A percentile compares a stretch with the other conserved stretches of the same genome.
These are phyloP conservation scores for Ptyas mucosa DNA, from an alignment of 2,113 vertebrate species.

Conservation along the genomic window DNA sequence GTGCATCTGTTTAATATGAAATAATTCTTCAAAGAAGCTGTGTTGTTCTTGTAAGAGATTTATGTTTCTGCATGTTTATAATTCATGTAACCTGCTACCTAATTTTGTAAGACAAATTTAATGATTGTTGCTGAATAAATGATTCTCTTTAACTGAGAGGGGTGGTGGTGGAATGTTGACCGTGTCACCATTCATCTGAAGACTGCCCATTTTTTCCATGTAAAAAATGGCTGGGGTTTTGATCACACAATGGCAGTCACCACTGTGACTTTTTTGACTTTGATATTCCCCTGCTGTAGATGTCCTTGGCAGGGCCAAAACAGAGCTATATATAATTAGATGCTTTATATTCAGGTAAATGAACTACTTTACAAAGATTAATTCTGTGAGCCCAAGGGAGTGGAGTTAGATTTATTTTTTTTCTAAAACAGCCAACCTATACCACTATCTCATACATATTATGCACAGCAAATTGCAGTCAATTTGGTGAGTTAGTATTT, in stretches of 20 bases:
- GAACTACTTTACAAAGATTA: background rate
- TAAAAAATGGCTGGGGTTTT: background rate
- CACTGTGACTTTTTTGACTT: background rate
- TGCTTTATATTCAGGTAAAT: background rate
- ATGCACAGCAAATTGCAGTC: background rate
- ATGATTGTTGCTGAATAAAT: background rate
- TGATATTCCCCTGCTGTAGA: background rate
- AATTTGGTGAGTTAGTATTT: background rate
- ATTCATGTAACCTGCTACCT: background rate
- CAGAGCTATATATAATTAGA: background rate
- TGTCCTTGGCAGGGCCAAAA: background rate
- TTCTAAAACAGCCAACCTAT: background rate
- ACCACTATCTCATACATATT: background rate
- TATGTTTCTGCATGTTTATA: background rate
- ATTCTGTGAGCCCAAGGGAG: background rate
- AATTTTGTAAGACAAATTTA: background rate
- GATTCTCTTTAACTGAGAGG: background rate
- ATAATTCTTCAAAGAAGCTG: background rate
- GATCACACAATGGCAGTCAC: background rate
- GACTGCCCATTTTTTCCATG: background rate
- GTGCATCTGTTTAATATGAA: background rate
- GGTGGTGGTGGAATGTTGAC: background rate
- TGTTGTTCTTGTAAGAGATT: background rate
- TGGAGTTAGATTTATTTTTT: background rate
- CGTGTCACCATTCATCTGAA: background rate